Base-by-base conservation (phyloP, 2,797 vertebrate genomes). In the Cuniculus paca region DNA sequence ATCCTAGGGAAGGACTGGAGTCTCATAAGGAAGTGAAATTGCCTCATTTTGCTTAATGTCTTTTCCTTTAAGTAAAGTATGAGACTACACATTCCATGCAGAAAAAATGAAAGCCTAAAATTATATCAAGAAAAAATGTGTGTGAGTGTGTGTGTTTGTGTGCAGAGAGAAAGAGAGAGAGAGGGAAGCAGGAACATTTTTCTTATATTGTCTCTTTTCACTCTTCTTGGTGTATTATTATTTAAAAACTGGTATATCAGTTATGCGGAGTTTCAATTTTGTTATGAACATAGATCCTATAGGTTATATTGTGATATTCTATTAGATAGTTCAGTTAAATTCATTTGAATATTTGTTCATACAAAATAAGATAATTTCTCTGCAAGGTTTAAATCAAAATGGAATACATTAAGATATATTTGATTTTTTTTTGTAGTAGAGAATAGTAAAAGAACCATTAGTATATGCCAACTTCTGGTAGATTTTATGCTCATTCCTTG, bases 1-100 rank as follows among this genome's bases (percentile, higher is more conserved):
- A 45, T 63, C 58, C 56, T 93, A 87, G 20, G 70, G 52, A 94
- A 84, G 13, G 34, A 77, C 60, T 93, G 17, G 2, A 52, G n/a
- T 89, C 87, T 96, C 79, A 93, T 52, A 84, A 94, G 56, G 20
- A 93, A 88, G 24, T 75, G 31, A 91, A 96, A 87, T 84, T 39
- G 6, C 39, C 92, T 96, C 26, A 34, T 90, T 90, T 91, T 80
- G 65, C 58, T 78, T 96, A 96, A 91, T 95, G 50, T 52, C 54
- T 97, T 96, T 93, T 87, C 63, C 91, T 96, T 19, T 93, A 82
- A 61, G 28, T 60, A 78, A 91, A 90, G 22, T 61, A 26, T 75
- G 65, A 91, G 50, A 87, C n/a, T 94, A 20, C 4, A 74, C 34
- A 36, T 61, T 6, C 16, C 14, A 72, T 80, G 58, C 14, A 91